phyloP scores from a whole-genome alignment of 2,113 vertebrate genomes.

The Chamaetylas fuelleborni region DNA sequence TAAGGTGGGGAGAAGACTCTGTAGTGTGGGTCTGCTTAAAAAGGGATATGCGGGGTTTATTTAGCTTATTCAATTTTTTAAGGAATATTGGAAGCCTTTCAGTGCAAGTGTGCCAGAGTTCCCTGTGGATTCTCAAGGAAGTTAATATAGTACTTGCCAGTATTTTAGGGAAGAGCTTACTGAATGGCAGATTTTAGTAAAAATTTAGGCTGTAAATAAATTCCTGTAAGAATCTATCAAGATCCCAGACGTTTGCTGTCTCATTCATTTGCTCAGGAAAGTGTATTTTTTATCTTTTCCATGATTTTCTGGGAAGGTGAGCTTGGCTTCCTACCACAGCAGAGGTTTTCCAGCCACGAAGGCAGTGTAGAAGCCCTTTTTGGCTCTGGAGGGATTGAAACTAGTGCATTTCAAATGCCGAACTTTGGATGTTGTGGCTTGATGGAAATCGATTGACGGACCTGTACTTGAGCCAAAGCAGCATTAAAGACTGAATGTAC shows the following conservation, averaged over 20 bases:
- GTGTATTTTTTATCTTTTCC: neutral
- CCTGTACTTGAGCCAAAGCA: neutral
- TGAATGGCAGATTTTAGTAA: neutral
- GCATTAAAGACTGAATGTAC: neutral
- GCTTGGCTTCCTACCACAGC: neutral
- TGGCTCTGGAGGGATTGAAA: neutral
- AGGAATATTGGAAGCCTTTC: conserved; percentile 38
- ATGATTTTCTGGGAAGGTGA: neutral
- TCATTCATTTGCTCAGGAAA: neutral
- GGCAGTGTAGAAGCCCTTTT: neutral
- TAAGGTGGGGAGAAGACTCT: neutral
- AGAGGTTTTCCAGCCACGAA: neutral
- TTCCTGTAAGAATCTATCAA: neutral
- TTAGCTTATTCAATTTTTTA: conserved; percentile 45
- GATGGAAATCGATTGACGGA: neutral
- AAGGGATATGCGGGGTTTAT: conserved; percentile 29
- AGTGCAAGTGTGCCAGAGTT: neutral
- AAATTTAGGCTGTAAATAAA: neutral
- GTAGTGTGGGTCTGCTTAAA: conserved; percentile 35
- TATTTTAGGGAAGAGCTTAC: conserved; percentile 1
- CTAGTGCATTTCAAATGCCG: neutral
- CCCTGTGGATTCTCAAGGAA: neutral
- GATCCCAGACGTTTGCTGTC: neutral
- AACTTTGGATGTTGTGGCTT: neutral
- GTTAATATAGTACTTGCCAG: neutral